A percentile compares a stretch with the other conserved stretches of the same genome.
phyloP scores from a whole-genome alignment of 2,888 invertebrate genomes.

The Camptogramma bilineatum region DNA sequence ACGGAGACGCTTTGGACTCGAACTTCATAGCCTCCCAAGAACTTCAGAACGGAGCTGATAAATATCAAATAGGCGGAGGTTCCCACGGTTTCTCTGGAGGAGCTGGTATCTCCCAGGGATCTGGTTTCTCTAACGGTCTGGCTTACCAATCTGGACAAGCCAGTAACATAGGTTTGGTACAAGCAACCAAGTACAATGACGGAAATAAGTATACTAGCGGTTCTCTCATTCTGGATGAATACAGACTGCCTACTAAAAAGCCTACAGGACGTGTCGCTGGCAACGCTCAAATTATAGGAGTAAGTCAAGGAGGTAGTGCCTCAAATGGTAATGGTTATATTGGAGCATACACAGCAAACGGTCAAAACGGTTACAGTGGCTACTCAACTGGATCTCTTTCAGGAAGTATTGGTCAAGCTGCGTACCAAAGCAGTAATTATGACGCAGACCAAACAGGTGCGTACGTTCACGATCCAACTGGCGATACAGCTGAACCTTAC shows the following conservation, averaged over 20 bases:
- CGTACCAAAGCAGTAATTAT: conserved; percentile 55
- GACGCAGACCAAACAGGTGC: conserved; percentile 73
- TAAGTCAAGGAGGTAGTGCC: conserved; percentile 36
- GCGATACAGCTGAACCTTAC: conserved; percentile 77
- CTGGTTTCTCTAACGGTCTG: conserved; percentile 40
- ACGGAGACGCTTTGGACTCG: conserved; percentile 65
- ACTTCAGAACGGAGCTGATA: conserved; percentile 54
- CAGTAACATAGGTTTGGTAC: conserved; percentile 64
- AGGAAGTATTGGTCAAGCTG: conserved; percentile 44
- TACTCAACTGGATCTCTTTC: conserved; percentile 40
- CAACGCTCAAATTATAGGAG: conserved; percentile 40
- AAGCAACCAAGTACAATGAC: conserved; percentile 64
- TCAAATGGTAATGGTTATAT: conserved; percentile 36
- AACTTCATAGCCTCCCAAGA: conserved; percentile 78
- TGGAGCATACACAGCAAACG: conserved; percentile 21
- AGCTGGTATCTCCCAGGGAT: conserved; percentile 35
- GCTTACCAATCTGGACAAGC: conserved; percentile 53
- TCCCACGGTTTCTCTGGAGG: conserved; percentile 39
- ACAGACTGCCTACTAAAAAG: conserved; percentile 66
- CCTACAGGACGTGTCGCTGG: conserved; percentile 45
- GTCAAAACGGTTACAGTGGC: conserved; percentile 38
- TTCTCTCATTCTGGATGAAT: conserved; percentile 76
- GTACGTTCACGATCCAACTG: conserved; percentile 78
- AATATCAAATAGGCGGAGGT: conserved; percentile 49
- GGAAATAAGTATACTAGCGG: conserved; percentile 71